phyloP scores from a whole-genome alignment of 2,113 vertebrate genomes.

The Strix aluco region DNA sequence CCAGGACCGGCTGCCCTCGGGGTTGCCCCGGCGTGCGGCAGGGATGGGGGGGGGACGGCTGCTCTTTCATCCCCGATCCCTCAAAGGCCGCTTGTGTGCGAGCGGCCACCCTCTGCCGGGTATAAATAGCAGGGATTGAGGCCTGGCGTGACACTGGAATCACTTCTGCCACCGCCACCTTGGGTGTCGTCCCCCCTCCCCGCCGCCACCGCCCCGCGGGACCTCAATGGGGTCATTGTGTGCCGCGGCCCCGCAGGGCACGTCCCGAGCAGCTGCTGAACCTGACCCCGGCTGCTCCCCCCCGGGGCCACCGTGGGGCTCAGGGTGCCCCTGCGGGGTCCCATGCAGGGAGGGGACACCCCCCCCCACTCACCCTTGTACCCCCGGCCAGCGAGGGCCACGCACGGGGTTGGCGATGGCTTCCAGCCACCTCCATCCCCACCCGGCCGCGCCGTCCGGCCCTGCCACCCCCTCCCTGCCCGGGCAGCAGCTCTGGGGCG shows the following conservation, averaged over 20 bases:
- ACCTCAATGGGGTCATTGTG: conserved; percentile 48
- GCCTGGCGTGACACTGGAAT: not conserved
- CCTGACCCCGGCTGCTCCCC: not conserved
- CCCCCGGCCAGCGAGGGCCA: not conserved
- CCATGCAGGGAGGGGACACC: not conserved
- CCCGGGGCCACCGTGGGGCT: not conserved
- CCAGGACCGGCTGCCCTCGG: not conserved
- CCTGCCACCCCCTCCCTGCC: not conserved
- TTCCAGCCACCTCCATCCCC: not conserved
- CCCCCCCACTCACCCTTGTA: not conserved
- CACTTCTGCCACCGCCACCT: not conserved
- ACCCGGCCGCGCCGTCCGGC: not conserved
- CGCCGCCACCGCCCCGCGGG: not conserved
- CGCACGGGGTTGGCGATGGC: not conserved
- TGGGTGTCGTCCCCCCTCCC: not conserved
- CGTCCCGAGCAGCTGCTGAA: conserved; percentile 13
- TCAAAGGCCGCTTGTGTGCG: not conserved
- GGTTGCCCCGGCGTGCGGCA: not conserved
- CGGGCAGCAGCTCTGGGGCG: not conserved
- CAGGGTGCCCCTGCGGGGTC: not conserved
- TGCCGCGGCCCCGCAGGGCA: not conserved
- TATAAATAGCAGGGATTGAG: conserved; percentile 26
- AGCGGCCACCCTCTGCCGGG: not conserved
- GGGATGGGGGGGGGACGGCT: not conserved
- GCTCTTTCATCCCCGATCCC: not conserved